Conservation (phyloP, 1,140 invertebrate species). For the Hetaerina americana region DNA sequence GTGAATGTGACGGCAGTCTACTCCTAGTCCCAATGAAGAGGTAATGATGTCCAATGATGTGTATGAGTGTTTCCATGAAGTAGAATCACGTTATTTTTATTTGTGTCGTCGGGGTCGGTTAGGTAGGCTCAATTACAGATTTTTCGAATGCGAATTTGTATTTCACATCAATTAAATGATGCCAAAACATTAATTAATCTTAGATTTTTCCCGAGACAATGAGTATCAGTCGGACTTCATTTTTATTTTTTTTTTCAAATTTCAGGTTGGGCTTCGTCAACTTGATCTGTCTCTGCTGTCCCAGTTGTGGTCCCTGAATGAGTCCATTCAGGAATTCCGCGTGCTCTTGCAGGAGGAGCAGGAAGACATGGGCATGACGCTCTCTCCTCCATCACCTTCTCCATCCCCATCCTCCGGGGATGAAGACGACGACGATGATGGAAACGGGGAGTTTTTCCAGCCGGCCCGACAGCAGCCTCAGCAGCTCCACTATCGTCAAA, state of each 20-base stretch:
- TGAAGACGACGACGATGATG: slow-evolving; percentile 34
- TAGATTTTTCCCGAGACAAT: no score
- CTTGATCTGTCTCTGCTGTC: slow-evolving; percentile 71
- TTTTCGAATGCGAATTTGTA: no score
- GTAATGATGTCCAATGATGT: no score
- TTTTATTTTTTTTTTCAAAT: slow-evolving; percentile 18
- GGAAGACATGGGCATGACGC: slow-evolving; percentile 35
- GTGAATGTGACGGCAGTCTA: no score
- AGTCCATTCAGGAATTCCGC: slow-evolving; percentile 76
- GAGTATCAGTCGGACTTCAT: no score
- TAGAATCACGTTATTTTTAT: no score
- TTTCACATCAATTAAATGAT: no score
- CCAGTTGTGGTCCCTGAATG: slow-evolving; percentile 75
- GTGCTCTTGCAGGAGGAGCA: slow-evolving; percentile 55
- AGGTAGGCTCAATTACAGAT: no score
- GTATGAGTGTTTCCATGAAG: no score
- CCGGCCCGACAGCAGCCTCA: not conserved
- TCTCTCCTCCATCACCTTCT: slow-evolving; percentile 39
- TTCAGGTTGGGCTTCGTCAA: slow-evolving; percentile 68
- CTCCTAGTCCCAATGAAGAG: no score
- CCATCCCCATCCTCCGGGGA: slow-evolving; percentile 42
- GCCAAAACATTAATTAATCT: no score
- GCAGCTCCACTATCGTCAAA: not conserved
- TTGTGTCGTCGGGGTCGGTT: no score
- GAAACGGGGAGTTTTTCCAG: not conserved